phyloP scores from a whole-genome alignment of 2,888 invertebrate genomes.

The Orchestes rusci region DNA sequence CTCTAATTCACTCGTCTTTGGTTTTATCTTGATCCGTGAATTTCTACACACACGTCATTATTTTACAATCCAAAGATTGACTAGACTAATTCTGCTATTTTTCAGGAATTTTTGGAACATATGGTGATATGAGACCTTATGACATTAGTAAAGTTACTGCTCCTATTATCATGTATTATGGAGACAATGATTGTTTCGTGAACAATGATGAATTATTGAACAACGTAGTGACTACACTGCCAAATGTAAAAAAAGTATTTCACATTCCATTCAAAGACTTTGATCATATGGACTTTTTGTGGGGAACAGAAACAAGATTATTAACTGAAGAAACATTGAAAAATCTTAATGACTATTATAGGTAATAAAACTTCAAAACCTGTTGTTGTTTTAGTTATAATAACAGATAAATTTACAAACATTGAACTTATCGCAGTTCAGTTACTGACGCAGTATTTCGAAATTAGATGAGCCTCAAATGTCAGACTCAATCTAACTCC shows the following conservation, averaged over 20 bases:
- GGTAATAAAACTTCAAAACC: no score
- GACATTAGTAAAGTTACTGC: slow-evolving; percentile 18
- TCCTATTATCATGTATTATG: slow-evolving; percentile 22
- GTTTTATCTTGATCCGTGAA: no score
- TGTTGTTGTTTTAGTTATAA: no score
- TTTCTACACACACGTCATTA: no score
- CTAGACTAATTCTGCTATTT: no score
- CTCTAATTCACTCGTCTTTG: no score
- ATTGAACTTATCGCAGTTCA: no score
- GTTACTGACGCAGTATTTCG: no score
- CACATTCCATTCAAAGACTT: slow-evolving; percentile 36
- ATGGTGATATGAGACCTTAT: slow-evolving; percentile 6
- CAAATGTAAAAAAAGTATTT: slow-evolving; percentile 36
- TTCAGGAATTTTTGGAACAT: slow-evolving; percentile 12
- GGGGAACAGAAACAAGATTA: slow-evolving; percentile 41
- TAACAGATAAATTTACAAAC: no score
- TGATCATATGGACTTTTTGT: slow-evolving; percentile 49
- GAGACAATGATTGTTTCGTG: slow-evolving; percentile 16
- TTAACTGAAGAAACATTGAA: slow-evolving; percentile 12
- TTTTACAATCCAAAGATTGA: no score
- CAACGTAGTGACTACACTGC: slow-evolving; percentile 42
- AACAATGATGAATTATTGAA: slow-evolving; percentile 17
- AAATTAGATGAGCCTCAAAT: no score
- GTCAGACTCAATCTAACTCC: no score
- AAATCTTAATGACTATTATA: slow-evolving; percentile 13